Evolutionary conservation across 2,888 invertebrate genomes (phyloP).

Genomic region (Syritta pipiens): DNA sequence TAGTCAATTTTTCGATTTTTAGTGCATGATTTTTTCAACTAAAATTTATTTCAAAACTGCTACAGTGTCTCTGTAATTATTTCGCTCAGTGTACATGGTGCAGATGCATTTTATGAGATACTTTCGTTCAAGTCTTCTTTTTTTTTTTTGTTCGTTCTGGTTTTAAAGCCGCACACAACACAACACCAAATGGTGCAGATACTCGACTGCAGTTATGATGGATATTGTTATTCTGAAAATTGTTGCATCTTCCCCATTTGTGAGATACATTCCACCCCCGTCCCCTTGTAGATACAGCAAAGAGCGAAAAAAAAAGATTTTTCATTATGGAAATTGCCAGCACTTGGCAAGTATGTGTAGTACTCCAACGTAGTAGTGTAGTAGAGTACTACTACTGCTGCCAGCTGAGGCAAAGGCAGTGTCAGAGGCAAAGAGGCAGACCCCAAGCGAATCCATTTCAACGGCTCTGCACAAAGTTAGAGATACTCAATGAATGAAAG

Average conservation of each 20-base stretch:
- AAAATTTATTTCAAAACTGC: too few species aligned
- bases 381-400: conserved; percentile 22
- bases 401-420: conserved; percentile 29
- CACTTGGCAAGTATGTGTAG: conserved; percentile 63
- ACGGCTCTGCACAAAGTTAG: conserved; percentile 13
- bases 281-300: conserved; percentile 6
- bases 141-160: not conserved
- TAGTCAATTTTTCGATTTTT: too few species aligned
- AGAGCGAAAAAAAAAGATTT: conserved; percentile 39
- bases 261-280: conserved; percentile 5
- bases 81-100: too few species aligned
- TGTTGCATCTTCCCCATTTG: conserved; percentile 61
- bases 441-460: too few species aligned
- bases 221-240: conserved; percentile 63
- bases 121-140: conserved; percentile 22
- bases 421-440: too few species aligned
- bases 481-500: conserved; percentile 62
- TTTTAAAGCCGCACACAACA: conserved; percentile 37
- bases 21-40: too few species aligned
- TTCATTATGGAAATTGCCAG: conserved; percentile 69
- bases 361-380: conserved; percentile 63
- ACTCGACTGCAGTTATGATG: conserved; percentile 58
- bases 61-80: too few species aligned
- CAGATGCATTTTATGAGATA: conserved; percentile 53
- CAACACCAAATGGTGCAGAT: conserved; percentile 66